Evolutionary conservation across 2,888 invertebrate genomes (phyloP), one percentile per base, ranked within the genome.

Genomic region (Rhodophaea formosa): DNA sequence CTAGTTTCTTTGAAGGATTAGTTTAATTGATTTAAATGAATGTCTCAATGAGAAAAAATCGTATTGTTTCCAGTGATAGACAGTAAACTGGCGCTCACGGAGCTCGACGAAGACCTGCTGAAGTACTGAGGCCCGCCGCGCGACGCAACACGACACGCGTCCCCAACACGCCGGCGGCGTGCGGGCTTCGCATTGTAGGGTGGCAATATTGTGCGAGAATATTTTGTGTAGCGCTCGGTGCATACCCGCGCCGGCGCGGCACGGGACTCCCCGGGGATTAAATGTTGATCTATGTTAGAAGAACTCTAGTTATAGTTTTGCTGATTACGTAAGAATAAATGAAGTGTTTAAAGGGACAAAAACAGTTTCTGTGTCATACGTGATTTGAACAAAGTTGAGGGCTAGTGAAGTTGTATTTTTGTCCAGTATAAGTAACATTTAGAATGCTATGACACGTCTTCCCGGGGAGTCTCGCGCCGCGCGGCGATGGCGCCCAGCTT

Each of bases 11-110:
- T n/a, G n/a, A n/a, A n/a, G 23, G 23, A 5, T 23, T 23, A 5
- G 3, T 2, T 23, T 23, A 23, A 5, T 23, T 23, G 23, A 5
- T 5, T 23, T 23, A 23, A 23, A 23, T 23, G 3, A 23, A 5
- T 23, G 23, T 23, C 23, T 3, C 23, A 23, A 23, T 23, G 23
- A 23, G 23, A 23, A 5, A 23, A 23, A 23, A 23, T 5, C 23
- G 5, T 61, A 59, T 16, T 42, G 57, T 62, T 84, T 80, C 3
- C 85, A 89, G 90, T 74, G 89, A 90, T 88, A 86, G 90, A 88
- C 89, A 88, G 87, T 90, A 90, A 90, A 75, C 64, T 82, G 72
- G 85, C 87, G 79, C 88, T 90, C 74, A 78, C 86, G 58, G 86
- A 87, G 57, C 71, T 86, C 60, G 87, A 86, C 68, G 86, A 88